A percentile compares a stretch with the other conserved stretches of the same genome.
These are phyloP conservation scores for Schlechtendalia chinensis DNA, from an alignment of 1,140 invertebrate genomes.

Conservation along the genomic window DNA sequence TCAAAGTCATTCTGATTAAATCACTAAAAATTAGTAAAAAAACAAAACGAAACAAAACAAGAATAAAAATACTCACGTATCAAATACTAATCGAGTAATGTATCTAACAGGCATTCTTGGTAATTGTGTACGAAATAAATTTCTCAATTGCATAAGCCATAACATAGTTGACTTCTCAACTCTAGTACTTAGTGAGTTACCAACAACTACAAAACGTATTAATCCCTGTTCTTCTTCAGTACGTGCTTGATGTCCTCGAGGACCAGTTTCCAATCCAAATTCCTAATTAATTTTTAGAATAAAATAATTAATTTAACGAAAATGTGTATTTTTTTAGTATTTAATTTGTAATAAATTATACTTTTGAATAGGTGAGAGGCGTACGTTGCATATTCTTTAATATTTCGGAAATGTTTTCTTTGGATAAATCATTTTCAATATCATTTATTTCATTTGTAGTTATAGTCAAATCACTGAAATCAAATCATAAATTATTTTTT, in stretches of 20 bases:
- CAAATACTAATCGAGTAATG: constrained; percentile 94
- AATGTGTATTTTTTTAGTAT: background rate
- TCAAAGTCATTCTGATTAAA: too few species aligned
- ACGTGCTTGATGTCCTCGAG: constrained; percentile 87
- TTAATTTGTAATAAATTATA: constrained; percentile 12
- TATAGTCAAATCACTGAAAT: constrained; percentile 16
- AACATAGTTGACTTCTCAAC: constrained; percentile 88
- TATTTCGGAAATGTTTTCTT: constrained; percentile 12
- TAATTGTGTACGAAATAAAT: constrained; percentile 93
- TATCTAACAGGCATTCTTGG: constrained; percentile 98
- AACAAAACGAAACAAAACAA: too few species aligned
- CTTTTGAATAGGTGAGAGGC: constrained; percentile 4
- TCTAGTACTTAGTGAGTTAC: constrained; percentile 83
- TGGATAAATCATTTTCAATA: constrained; percentile 18
- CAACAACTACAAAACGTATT: constrained; percentile 91
- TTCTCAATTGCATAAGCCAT: constrained; percentile 91
- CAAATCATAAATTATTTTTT: background rate
- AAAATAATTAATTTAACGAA: background rate
- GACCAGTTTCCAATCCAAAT: constrained; percentile 78
- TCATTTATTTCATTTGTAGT: constrained; percentile 14
- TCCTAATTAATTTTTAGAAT: constrained; percentile 57
- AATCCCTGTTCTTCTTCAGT: constrained; percentile 82
- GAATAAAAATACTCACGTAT: constrained; percentile 70
- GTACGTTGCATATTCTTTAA: constrained; percentile 3
- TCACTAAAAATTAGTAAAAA: too few species aligned